Evolutionary conservation across 2,797 vertebrate species (phyloP), one percentile per base, ranked within the genome.

Genomic region (Oophaga sylvatica): DNA sequence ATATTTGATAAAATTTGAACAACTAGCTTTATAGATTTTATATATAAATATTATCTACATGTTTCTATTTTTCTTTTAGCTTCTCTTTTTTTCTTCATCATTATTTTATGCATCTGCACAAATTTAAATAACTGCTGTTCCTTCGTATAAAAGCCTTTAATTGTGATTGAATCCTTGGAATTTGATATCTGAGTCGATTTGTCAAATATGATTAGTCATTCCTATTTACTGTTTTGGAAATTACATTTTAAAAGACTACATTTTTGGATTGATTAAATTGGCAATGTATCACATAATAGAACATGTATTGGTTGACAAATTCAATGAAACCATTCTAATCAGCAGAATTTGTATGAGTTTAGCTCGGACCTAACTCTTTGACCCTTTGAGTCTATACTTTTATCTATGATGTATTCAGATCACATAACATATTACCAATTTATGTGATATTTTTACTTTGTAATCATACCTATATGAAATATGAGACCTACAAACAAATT

Each of bases 151-250:
- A n/a, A 76, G 73, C 45, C 2, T 26, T 48, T 76, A 48, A 76
- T 76, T 48, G 41, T 15, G 11, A 76, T n/a, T 76, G 11, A 76
- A 53, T 76, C 41, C n/a, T n/a, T 11, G 53, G 20, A 76, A 76
- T n/a, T 76, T n/a, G 71, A 75, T 48, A 13, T 76, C 35, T 73
- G 19, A 22, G 71, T 75, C 41, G 41, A 75, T 26, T 53, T 56
- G 73, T 48, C 48, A 56, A 75, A 76, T 76, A 53, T 76, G 73
- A 76, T 76, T 45, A 76, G 73, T 76, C 73, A 76, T 76, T 48
- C 41, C 22, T 45, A 53, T 76, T 48, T 76, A 26, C 73, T 76
- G 73, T 41, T 76, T 76, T 76, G 73, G 73, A 71, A 71, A 41
- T 71, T 35, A 71, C 70, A 71, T 11, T 11, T 41, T 31, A 31